phyloP scores from a whole-genome alignment of 1,140 invertebrate genomes.

The Drosophila sulfurigaster region DNA sequence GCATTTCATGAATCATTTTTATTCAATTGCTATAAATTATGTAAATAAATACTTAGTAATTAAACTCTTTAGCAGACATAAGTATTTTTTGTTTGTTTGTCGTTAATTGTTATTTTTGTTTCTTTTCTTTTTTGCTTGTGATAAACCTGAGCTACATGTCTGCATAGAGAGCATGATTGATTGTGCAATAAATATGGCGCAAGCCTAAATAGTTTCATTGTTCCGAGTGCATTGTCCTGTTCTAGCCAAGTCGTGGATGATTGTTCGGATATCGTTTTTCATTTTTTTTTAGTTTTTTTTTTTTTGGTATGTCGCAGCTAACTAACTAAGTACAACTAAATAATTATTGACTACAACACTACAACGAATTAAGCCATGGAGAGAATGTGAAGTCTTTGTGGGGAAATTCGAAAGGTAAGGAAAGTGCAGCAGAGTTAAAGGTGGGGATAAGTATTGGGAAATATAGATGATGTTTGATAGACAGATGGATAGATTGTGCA shows the following conservation, averaged over 20 bases:
- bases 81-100: slow-evolving; percentile 39
- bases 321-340: slow-evolving; percentile 81
- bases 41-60: slow-evolving; percentile 76
- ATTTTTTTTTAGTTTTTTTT: slow-evolving; percentile 41
- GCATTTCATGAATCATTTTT: slow-evolving; percentile 78
- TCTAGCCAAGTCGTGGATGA: slow-evolving; percentile 58
- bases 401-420: slow-evolving; percentile 7
- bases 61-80: slow-evolving; percentile 74
- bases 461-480: slow-evolving; percentile 30
- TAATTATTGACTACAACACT: slow-evolving; percentile 78
- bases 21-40: slow-evolving; percentile 82
- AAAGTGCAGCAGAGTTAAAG: slow-evolving; percentile 2
- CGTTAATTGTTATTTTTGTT: slow-evolving; percentile 17
- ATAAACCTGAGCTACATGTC: slow-evolving; percentile 73
- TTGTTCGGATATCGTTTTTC: slow-evolving; percentile 36
- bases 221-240: slow-evolving; percentile 75
- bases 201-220: slow-evolving; percentile 52
- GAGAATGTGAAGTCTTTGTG: slow-evolving; percentile 54
- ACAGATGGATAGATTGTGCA: neutral
- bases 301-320: slow-evolving; percentile 81
- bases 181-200: slow-evolving; percentile 80
- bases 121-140: slow-evolving; percentile 37
- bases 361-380: slow-evolving; percentile 75
- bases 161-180: slow-evolving; percentile 61
- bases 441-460: slow-evolving; percentile 21